Percentiles rank a stretch among this genome's conserved stretches.
Conservation (phyloP, 2,797 vertebrate genomes). For the Sebastes aleutianus region DNA sequence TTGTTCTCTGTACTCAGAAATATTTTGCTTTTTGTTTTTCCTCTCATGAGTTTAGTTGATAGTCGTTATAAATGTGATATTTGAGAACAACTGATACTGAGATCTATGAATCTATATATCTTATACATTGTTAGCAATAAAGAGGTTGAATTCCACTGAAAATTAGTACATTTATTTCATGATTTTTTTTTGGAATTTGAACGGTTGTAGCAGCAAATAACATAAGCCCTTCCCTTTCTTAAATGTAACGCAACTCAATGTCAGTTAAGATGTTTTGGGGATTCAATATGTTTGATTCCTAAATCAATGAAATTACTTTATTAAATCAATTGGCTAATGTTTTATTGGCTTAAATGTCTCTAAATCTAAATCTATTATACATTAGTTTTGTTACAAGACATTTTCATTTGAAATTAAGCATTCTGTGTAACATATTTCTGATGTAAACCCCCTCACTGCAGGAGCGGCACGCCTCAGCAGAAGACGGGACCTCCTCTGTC, state of each 20-base stretch:
- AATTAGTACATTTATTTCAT: not conserved
- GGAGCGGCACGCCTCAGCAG: constrained; percentile 14
- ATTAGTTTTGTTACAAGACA: not conserved
- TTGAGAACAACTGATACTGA: not conserved
- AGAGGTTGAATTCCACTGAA: not conserved
- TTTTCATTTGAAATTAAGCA: not conserved
- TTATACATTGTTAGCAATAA: not conserved
- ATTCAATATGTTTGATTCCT: not conserved
- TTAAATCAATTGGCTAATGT: not conserved
- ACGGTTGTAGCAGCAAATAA: not conserved
- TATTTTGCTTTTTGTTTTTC: not conserved
- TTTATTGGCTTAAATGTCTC: not conserved
- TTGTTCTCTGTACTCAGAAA: not conserved
- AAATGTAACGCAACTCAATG: not conserved
- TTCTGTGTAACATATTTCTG: not conserved
- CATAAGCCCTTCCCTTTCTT: not conserved
- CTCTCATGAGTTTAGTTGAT: too few species aligned
- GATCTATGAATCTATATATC: not conserved
- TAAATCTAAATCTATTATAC: not conserved
- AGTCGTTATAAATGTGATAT: not conserved
- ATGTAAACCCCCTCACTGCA: constrained; percentile 16
- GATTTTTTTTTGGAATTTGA: not conserved
- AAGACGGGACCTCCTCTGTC: not conserved
- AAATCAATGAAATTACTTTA: not conserved
- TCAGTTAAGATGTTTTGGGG: not conserved